Evolutionary conservation across 2,888 invertebrate genomes (phyloP).

Genomic region (Sympetrum striolatum): DNA sequence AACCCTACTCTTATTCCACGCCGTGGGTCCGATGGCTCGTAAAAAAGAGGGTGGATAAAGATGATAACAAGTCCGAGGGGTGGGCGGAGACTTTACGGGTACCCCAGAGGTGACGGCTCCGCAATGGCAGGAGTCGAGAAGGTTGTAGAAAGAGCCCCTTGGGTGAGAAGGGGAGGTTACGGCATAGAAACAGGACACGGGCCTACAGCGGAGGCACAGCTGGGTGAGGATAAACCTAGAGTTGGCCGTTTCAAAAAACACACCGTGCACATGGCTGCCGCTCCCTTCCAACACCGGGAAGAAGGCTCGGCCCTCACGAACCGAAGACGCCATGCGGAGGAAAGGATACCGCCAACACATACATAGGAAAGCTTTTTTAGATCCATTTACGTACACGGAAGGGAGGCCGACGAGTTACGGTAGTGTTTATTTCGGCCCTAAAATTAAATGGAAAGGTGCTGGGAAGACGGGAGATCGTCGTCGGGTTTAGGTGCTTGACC

Average conservation of each 20-base stretch:
- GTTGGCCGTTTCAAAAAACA: neutral
- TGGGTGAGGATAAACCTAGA: neutral
- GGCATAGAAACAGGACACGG: neutral
- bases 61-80: neutral
- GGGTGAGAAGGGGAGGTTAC: neutral
- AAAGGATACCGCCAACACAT: neutral
- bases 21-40: neutral
- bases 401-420: neutral
- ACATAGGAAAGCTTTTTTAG: slow-evolving; percentile 29
- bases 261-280: neutral
- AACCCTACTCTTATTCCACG: neutral
- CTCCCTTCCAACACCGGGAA: neutral
- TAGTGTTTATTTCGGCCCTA: too few relatives aligned
- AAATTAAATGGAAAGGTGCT: too few relatives aligned
- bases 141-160: neutral
- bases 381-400: slow-evolving; percentile 7
- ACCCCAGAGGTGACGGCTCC: neutral
- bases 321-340: neutral
- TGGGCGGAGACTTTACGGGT: neutral
- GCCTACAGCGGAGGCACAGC: neutral
- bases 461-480: neutral
- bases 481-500: neutral
- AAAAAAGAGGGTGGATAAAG: neutral
- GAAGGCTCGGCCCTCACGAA: neutral
- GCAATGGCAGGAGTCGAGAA: neutral